Evolutionary conservation across 37 sponge, comb jelly and placozoan species (phyloP), one percentile per base, ranked within the genome.

Genomic region (Axinella damicornis): DNA sequence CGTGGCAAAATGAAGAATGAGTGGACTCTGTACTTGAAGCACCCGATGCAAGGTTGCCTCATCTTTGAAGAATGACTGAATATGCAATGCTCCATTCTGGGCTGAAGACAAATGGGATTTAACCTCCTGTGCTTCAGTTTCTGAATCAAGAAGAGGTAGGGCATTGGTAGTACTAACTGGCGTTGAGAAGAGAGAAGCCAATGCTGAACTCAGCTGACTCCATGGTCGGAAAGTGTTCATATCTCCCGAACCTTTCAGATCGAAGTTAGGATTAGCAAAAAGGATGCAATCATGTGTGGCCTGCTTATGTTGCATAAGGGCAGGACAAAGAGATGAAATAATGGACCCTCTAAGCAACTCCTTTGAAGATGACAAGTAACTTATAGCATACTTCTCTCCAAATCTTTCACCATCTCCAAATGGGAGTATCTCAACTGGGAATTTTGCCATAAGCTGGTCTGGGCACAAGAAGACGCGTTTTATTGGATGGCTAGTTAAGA

Each of bases 201-300:
- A 11, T 2, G 28, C 14, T 12, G 72, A 81, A 28, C 71, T 53
- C 53, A 81, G 18, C 36, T 31, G 37, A 5, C 72, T 54, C 82
- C 82, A 81, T 11, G 16, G 70, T 21, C 31, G 2, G 5, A 39
- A 4, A 46, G 4, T 5, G 2, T 63, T 15, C 28, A 12, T 5
- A 66, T 13, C 13, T 17, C 20, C 24, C 5, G 61, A 62, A 4
- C 28, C 2, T 37, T 63, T 9, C 2, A 79, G 53, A 38, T 79
- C 54, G 35, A 79, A 79, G 18, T 79, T 79, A 16, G 80, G 80
- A 18, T 79, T 79, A 38, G 80, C 80, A 79, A 79, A 79, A 24
- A 79, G 4, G 4, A 46, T 12, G 9, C 46, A 46, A 4, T 46
- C 46, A 46, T 46, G 46, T 46, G 46, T 9, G 9, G 46, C 46